phyloP scores from a whole-genome alignment of 2,113 vertebrate species.

The Andinoacara biseriatus region DNA sequence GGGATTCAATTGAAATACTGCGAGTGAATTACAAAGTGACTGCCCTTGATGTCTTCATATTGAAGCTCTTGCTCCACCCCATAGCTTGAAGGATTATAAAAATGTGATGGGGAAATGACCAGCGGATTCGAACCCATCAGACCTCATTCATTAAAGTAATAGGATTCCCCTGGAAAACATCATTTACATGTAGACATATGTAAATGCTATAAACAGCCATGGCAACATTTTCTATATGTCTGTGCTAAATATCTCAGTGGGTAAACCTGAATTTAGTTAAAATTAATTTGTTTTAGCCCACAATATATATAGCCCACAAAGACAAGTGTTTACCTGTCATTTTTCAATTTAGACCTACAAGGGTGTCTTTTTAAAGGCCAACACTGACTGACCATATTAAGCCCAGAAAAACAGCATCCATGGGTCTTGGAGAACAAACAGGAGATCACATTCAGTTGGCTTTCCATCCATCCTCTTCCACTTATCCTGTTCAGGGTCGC shows the following conservation, averaged over 20 bases:
- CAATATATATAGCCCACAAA: background rate
- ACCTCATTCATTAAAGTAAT: background rate
- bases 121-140: background rate
- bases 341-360: background rate
- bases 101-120: conserved; percentile 3
- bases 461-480: background rate
- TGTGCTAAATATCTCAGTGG: background rate
- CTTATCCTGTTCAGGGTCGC: no score
- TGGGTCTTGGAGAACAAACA: background rate
- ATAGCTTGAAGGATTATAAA: conserved; percentile 39
- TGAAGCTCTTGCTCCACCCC: conserved; percentile 28
- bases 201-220: background rate
- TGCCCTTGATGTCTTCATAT: conserved; percentile 63
- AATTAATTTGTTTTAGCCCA: background rate
- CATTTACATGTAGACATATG: background rate
- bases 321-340: background rate
- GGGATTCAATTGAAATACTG: conserved; percentile 65
- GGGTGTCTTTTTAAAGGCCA: background rate
- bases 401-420: background rate
- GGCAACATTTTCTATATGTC: background rate
- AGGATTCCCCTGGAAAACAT: background rate
- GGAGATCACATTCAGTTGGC: background rate
- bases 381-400: background rate
- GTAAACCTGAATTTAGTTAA: background rate
- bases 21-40: conserved; percentile 58